Percentiles rank a stretch among this genome's conserved stretches.
phyloP scores from a whole-genome alignment of 2,113 vertebrate genomes.

The Nyctibius bracteatus region DNA sequence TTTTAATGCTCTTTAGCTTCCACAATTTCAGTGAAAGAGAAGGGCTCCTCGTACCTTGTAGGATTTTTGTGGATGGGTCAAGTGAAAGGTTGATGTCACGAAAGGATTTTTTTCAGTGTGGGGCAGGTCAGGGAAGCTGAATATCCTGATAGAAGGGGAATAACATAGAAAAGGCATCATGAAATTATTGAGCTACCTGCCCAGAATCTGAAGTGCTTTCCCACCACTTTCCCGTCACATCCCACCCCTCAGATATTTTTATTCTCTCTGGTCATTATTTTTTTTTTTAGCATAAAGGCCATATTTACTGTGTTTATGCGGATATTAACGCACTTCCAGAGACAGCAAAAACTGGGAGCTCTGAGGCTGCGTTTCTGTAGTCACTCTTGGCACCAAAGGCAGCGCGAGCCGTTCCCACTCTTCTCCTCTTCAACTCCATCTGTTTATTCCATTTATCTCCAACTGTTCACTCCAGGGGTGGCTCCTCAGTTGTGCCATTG shows the following conservation, averaged over 20 bases:
- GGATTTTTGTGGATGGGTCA: not conserved
- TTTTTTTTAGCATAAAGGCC: not conserved
- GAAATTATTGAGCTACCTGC: not conserved
- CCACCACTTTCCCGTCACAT: not conserved
- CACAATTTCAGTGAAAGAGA: not conserved
- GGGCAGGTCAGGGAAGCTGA: not conserved
- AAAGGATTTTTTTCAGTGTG: not conserved
- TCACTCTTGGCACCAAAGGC: slow-evolving; percentile 32
- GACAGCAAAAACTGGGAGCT: slow-evolving; percentile 12
- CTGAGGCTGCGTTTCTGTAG: not conserved
- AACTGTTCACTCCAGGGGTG: slow-evolving; percentile 51
- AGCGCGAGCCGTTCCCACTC: not conserved
- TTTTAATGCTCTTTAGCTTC: not conserved
- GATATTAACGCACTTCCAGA: not conserved
- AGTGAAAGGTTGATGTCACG: not conserved
- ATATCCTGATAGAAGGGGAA: not conserved
- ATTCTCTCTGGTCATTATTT: not conserved
- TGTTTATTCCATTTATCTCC: slow-evolving; percentile 59
- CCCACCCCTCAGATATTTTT: not conserved
- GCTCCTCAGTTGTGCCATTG: not conserved
- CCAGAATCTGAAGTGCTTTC: not conserved
- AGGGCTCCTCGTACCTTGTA: not conserved
- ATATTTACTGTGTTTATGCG: not conserved
- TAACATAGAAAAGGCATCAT: not conserved
- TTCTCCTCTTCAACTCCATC: slow-evolving; percentile 50